Evolutionary conservation across 92 coral and sea anemone genomes (phyloP).

Genomic region (Paramuricea clavata): DNA sequence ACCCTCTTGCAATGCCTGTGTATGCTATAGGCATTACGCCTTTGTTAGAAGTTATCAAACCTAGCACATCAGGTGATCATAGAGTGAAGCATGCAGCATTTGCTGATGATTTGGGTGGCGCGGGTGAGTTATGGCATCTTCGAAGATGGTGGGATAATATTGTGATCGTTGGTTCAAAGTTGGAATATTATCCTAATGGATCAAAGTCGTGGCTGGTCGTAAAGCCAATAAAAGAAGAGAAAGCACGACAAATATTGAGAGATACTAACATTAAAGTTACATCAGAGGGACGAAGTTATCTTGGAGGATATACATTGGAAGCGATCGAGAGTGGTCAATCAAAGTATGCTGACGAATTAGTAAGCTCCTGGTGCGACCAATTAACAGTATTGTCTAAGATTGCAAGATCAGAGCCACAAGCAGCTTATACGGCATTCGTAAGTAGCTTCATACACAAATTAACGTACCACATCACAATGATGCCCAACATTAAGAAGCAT

Average conservation of each 20-base stretch:
- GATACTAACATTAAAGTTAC: conserved; percentile 57
- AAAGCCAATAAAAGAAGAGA: conserved; percentile 38
- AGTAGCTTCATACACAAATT: conserved; percentile 20
- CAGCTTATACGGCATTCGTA: conserved; percentile 6
- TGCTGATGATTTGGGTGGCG: conserved; percentile 27
- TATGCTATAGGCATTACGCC: conserved; percentile 42
- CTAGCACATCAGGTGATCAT: neutral
- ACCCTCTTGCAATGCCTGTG: no score
- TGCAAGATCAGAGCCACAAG: conserved; percentile 56
- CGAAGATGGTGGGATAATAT: conserved; percentile 63
- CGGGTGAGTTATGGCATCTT: conserved; percentile 22
- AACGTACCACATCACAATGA: conserved; percentile 57
- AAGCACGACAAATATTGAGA: conserved; percentile 38
- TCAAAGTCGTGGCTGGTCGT: conserved; percentile 57
- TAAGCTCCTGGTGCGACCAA: conserved; percentile 60
- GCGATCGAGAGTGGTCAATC: conserved; percentile 28
- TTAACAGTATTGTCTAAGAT: conserved; percentile 55
- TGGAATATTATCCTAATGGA: conserved; percentile 54
- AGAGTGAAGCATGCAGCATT: conserved; percentile 35
- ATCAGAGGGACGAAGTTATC: conserved; percentile 50
- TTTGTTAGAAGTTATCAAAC: conserved; percentile 13
- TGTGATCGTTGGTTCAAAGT: conserved; percentile 19
- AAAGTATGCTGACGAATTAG: conserved; percentile 48
- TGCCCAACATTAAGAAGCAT: conserved; percentile 38
- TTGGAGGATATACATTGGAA: conserved; percentile 53